Base-by-base conservation (phyloP, 2,888 invertebrate genomes). In the Chelonus formosanus region DNA sequence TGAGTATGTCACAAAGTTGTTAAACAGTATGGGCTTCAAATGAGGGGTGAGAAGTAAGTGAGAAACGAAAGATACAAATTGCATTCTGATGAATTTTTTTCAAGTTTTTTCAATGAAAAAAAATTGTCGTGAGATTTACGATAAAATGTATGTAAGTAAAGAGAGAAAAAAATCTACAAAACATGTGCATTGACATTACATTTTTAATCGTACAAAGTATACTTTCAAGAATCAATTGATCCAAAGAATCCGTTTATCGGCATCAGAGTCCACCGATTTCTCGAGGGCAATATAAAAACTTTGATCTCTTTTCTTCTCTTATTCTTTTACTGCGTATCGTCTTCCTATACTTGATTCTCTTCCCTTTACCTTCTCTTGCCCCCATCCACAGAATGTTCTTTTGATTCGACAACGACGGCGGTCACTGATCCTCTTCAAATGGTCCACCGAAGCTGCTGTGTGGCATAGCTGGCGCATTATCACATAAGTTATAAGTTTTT, bases 401-500 rank as follows among this genome's bases (percentile, higher is more conserved):
- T 54, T 67, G 60, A 56, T 58, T 65, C 10, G 57, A 65, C 65
- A 70, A 65, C 66, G 58, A 54, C 68, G 67, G 69, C 71, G 71
- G 71, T 71, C 71, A 69, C 69, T 71, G 71, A 71, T 71, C 71
- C 62, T 69, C 66, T 67, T 65, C 67, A 67, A 56, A 67, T 50
- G 40, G 65, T 65, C 66, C 50, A 62, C 57, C 63, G 54, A 69
- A 61, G 67, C 58, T 68, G 64, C 68, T 64, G 69, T 71, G 71
- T 71, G 71, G 71, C 70, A 71, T 71, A 67, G 68, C 71, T 68
- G 67, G 67, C 75, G 77, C 77, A 77, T 77, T 77, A 77, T 77
- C 77, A 77, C 77, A 77, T 77, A 77, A 77, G 77, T 76, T 77
- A 20, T 20, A 76, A 76, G 67, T 67, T 76, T 73, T 70, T 67